Evolutionary conservation across 2,888 invertebrate species (phyloP), one percentile per base, ranked within the genome.

Genomic region (Mycalesis mineus): DNA sequence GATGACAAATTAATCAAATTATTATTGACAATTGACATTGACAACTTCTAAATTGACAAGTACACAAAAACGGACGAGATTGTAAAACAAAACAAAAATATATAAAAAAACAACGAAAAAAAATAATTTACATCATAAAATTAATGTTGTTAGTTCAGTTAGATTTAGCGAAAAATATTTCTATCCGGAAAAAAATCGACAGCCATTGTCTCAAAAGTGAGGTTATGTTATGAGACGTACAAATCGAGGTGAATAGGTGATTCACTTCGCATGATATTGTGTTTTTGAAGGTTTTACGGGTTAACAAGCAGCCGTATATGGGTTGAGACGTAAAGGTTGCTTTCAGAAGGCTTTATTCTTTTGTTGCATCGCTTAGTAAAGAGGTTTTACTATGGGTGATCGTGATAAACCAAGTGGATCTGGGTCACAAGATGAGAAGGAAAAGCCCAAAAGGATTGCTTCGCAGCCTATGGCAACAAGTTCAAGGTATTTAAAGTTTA

Each of bases 11-110:
- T n/a, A n/a, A n/a, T n/a, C n/a, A n/a, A n/a, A n/a, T n/a, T n/a
- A n/a, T 29, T 9, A 33, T 33, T 33, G 8, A 9, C 33, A 33
- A 5, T 7, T 33, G 33, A 33, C 33, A 36, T 36, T 36, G 4
- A 41, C 8, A 14, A 17, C 41, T 36, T 41, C 68, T 45, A 88
- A 87, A 88, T 88, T 88, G 85, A 84, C 87, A 86, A 88, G 87
- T 87, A 61, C 71, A 75, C 61, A 67, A 74, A 78, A 82, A 81
- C 77, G 82, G 72, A 70, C 68, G 68, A 65, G 68, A 66, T 61
- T 63, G 60, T 49, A 50, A 57, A 47, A 39, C 11, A 17, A 36
- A n/a, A 48, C 7, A 11, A 17, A 4, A 42, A 17, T 22, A 36
- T 11, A 36, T 13, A n/a, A 17, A 42, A 31, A n/a, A 11, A 22